Evolutionary conservation across 2,797 vertebrate species (phyloP), one percentile per base, ranked within the genome.

Genomic region (Uromys caudimaculatus): DNA sequence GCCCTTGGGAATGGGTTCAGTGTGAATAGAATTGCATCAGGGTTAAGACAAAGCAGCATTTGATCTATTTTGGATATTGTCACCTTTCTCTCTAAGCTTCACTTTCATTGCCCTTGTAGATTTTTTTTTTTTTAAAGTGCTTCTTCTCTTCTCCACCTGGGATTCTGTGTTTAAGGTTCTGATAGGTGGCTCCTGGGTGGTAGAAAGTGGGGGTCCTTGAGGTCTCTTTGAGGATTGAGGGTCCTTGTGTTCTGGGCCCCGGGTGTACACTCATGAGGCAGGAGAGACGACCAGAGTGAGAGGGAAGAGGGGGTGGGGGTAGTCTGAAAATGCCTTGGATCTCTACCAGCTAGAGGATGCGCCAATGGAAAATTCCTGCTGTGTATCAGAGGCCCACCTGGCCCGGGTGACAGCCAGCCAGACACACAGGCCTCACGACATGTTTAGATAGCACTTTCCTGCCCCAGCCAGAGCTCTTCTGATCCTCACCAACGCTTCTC

Each of bases 361-460:
- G 38, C 97, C 44, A 97, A 95, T 97, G 98, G 98, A 98, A 98
- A 98, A 97, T 97, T 97, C 95, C 98, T 98, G 97, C 94, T 96
- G 93, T 97, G 97, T 97, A 94, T 98, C 97, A 98, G 95, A 97
- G 97, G 97, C 95, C 97, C 97, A 98, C 97, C 97, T 97, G 97
- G 96, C 87, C 94, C 75, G 93, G 95, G 96, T 97, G 97, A 97
- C 97, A 98, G 96, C 96, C 91, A 47, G 95, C 96, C 96, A 97
- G 97, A 95, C 95, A 9, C 27, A 6, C 88, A 95, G 95, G 97
- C 97, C 96, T 85, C 75, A 50, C 11, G 10, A 90, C 44, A 0
- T 96, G 96, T 97, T 97, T 97, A 97, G 97, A 97, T 89, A 97
- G 96, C 82, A 54, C 86, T 95, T 97, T 96, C 96, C 97, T 97